Evolutionary conservation across 1,140 invertebrate genomes (phyloP), one percentile per base, ranked within the genome.

Genomic region (Dreissena rostriformis): DNA sequence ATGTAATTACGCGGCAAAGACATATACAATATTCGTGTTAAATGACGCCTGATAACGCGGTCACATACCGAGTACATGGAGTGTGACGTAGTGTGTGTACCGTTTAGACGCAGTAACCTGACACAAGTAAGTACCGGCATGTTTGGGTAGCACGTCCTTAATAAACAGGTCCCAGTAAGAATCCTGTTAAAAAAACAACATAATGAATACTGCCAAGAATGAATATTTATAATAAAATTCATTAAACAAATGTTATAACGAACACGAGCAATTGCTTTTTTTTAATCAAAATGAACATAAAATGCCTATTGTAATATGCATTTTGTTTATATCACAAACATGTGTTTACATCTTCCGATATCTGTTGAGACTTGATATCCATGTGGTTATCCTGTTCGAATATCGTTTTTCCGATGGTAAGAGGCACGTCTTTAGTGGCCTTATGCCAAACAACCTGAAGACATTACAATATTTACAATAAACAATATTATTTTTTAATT

Each of bases 401-500:
- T n/a, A 55, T 28, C 24, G 4, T 51, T n/a, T 67, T 22, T 11
- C 80, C 80, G 10, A 82, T 82, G 11, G 80, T 82, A 14, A 82
- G 55, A 66, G 80, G 80, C 49, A 51, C 26, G 10, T 82, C 71
- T 10, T 39, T 26, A 12, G 17, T 4, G 8, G 52, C 53, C 39
- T 82, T 75, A 6, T 72, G 24, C 80, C 80, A 82, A 8, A 82
- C 80, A 51, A 82, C 80, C 80, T 82, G 71, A 39, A 81, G 39
- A 39, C 71, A 0, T 8, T 15, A 57, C 19, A 5, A 5, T 63
- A n/a, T 63, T 63, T 63, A n/a, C 2, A n/a, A 39, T 39, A 39
- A n/a, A 39, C 39, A 39, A 39, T 39, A 39, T 39, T 39, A 39
- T 39, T 39, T 8, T 39, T 5, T 5, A 39, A n/a, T n/a, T n/a